phyloP scores from a whole-genome alignment of 2,888 invertebrate genomes.

The Chironomus tentans region DNA sequence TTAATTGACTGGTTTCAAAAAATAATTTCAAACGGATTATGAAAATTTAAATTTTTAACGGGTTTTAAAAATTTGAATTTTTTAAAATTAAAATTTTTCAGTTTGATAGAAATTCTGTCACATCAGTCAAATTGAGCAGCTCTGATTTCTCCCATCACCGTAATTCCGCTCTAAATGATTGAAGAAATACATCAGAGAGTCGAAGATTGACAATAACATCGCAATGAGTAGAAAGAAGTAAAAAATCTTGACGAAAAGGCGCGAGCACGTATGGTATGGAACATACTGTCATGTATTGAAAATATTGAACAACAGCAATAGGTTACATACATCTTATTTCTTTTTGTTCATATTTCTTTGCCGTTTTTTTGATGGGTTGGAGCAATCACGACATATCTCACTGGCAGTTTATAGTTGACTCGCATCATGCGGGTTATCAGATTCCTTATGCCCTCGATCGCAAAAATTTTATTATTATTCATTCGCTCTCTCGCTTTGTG shows the following conservation, averaged over 20 bases:
- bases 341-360: no score
- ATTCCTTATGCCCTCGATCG: neutral
- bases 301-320: neutral
- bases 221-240: neutral
- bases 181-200: neutral
- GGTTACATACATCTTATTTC: neutral
- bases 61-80: no score
- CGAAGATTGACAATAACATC: constrained; percentile 20
- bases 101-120: no score
- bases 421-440: neutral
- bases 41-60: no score
- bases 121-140: no score
- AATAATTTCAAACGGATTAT: no score
- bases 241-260: neutral
- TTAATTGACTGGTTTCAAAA: no score
- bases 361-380: constrained; percentile 14
- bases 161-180: neutral
- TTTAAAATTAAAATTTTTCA: no score
- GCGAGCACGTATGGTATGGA: neutral
- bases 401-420: neutral
- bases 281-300: neutral
- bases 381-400: constrained; percentile 14
- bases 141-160: neutral
- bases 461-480: neutral
- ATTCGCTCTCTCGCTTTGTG: no score